Base-by-base conservation (phyloP, 1,140 invertebrate genomes). In the Rhagoletis pomonella region DNA sequence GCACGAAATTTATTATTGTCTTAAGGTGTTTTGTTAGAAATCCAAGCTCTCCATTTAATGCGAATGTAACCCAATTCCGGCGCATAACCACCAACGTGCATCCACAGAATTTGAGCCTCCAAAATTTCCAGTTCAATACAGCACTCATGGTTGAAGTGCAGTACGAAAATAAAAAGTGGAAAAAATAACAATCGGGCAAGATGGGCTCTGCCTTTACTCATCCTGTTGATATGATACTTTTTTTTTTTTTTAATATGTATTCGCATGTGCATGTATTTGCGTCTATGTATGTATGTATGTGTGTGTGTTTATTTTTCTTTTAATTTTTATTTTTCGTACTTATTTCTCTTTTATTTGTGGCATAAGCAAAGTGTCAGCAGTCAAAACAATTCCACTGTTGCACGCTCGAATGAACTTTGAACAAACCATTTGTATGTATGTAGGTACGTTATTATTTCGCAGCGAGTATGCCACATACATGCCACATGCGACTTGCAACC, bases 341-440 rank as follows among this genome's bases (percentile, higher is more conserved):
- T 47, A 3, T 73, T n/a, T n/a, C n/a, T 73, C 44, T 73, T 2
- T 17, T 67, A 1, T 42, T 55, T 10, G 1, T 42, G 10, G n/a
- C 65, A n/a, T 29, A 29, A 9, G 10, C 29, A n/a, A 64, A 64
- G 62, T 64, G 29, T 5, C 29, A 39, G 14, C 44, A 69, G 19
- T 58, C 73, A 81, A 81, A 81, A 81, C 50, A 81, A 81, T 55
- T 50, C 47, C 50, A 81, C 44, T 29, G n/a, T 81, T 81, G 6
- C 73, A 58, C 47, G 73, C n/a, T 12, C 19, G 14, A 81, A 81
- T 3, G 17, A 47, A 67, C 29, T 10, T 29, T 12, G 29, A 67
- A 42, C 29, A 67, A 14, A 29, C 10, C 0, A 14, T 67, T 64
- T 29, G 10, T 10, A 55, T 55, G 29, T 29, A 29, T 10, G 50